Conservation (phyloP, 2,888 invertebrate species). For the Tenthredo amoena region DNA sequence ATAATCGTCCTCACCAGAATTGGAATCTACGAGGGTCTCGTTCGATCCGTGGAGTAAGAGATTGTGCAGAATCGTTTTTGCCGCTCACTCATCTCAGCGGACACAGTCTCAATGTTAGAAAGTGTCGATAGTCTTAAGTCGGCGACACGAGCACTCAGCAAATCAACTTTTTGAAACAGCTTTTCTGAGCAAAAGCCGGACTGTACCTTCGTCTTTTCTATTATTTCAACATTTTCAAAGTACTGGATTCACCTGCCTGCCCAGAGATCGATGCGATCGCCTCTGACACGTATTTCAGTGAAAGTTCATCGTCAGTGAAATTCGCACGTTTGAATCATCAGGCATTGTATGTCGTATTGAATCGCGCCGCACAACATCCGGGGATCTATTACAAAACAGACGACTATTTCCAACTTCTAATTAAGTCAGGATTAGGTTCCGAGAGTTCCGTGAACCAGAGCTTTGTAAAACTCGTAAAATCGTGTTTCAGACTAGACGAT, state of each 20-base stretch:
- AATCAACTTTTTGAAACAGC: not conserved
- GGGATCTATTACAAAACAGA: not conserved
- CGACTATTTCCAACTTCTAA: not conserved
- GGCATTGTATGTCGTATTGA: too few species aligned
- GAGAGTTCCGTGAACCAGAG: not conserved
- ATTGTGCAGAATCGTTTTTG: not conserved
- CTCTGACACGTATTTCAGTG: too few species aligned
- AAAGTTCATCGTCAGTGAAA: too few species aligned
- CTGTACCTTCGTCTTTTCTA: not conserved
- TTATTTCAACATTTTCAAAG: not conserved
- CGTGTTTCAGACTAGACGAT: not conserved
- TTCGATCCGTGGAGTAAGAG: not conserved
- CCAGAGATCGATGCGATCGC: too few species aligned
- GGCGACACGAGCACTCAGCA: not conserved
- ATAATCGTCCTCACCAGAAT: not conserved
- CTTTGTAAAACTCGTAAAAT: not conserved
- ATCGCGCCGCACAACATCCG: not conserved
- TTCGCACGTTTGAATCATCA: too few species aligned
- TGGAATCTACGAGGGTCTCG: not conserved
- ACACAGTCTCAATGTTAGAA: not conserved
- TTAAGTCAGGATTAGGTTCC: not conserved
- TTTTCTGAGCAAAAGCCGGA: not conserved
- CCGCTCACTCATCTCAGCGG: not conserved
- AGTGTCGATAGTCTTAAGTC: not conserved
- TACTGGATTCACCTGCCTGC: not conserved